phyloP scores from a whole-genome alignment of 2,797 vertebrate genomes.

The Todus mexicanus region DNA sequence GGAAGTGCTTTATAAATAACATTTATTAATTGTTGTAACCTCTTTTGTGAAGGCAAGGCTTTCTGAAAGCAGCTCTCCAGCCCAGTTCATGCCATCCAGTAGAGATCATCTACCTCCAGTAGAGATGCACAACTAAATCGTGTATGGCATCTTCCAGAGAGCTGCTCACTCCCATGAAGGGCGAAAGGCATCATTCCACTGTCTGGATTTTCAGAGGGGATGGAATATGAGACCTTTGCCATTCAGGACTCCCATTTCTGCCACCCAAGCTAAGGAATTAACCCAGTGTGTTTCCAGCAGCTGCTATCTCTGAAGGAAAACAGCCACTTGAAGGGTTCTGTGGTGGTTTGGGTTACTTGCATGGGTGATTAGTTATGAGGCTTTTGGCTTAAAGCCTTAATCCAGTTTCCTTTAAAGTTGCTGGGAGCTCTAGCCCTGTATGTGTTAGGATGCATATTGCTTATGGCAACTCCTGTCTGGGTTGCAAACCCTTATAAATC shows the following conservation, averaged over 20 bases:
- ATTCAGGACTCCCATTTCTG: not conserved
- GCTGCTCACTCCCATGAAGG: accelerated
- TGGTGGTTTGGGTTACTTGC: not conserved
- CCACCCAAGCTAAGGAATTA: not conserved
- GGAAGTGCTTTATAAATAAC: slow-evolving; percentile 41
- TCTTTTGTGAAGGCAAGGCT: not conserved
- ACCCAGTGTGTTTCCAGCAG: not conserved
- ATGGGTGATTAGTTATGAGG: not conserved
- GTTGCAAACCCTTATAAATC: not conserved
- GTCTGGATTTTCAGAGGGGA: not conserved
- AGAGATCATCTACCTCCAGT: no score
- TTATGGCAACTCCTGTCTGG: not conserved
- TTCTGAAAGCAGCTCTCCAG: not conserved
- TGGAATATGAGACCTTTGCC: not conserved
- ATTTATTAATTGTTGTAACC: not conserved
- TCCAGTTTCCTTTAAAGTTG: not conserved
- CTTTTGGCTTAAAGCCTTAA: not conserved
- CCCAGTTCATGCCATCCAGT: no score
- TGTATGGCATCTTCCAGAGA: not conserved
- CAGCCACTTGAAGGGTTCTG: not conserved
- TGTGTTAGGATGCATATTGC: not conserved
- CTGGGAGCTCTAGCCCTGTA: not conserved
- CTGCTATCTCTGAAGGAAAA: not conserved
- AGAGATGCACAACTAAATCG: not conserved
- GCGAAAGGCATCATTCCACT: not conserved